Evolutionary conservation across 2,113 vertebrate genomes (phyloP).

Genomic region (Sarotherodon lohbergeri): DNA sequence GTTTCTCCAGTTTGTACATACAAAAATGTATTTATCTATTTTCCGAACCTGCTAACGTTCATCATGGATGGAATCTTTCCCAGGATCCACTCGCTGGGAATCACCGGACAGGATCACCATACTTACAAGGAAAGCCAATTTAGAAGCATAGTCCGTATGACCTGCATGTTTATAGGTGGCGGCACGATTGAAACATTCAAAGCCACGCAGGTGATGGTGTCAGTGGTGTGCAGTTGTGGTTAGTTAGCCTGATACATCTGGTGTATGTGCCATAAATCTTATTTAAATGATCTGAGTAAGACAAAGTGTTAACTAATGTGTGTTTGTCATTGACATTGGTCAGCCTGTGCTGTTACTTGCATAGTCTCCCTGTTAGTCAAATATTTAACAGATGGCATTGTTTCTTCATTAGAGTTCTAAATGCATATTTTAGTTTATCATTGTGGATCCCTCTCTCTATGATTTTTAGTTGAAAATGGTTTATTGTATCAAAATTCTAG

Average conservation of each 20-base stretch:
- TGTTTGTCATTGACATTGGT: neutral
- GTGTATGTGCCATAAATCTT: neutral
- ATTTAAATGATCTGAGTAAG: neutral
- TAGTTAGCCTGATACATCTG: neutral
- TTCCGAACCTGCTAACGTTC: neutral
- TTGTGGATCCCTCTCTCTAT: neutral
- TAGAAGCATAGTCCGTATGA: neutral
- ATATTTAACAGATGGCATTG: neutral
- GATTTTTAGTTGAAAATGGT: neutral
- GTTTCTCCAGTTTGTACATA: neutral
- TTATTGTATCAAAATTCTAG: neutral
- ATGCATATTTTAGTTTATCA: neutral
- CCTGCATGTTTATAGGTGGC: neutral
- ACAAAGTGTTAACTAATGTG: neutral
- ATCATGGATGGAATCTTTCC: neutral
- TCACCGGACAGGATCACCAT: neutral
- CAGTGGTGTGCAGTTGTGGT: neutral
- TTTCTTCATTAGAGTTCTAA: neutral
- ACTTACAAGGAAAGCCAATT: neutral
- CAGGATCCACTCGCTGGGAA: neutral
- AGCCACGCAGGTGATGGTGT: neutral
- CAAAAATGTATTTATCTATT: neutral
- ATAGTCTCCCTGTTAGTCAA: neutral
- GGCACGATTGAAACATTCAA: neutral
- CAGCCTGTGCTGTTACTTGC: neutral